Evolutionary conservation across 1,140 invertebrate genomes (phyloP).

Genomic region (Saxidomus purpurata): DNA sequence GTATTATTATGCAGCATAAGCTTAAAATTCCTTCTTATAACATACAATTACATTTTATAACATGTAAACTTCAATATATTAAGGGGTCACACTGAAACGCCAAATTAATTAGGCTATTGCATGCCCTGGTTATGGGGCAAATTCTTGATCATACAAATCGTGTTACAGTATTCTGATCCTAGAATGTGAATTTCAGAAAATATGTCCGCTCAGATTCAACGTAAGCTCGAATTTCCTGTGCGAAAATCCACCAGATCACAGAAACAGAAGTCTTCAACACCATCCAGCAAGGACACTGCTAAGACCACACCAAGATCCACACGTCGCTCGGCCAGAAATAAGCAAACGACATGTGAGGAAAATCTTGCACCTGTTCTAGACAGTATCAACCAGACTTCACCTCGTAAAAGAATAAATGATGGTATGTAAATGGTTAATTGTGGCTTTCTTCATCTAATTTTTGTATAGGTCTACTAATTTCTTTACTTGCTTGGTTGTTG

Average conservation of each 20-base stretch:
- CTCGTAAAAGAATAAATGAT: slow-evolving; percentile 20
- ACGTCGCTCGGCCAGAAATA: slow-evolving; percentile 36
- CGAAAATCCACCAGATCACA: slow-evolving; percentile 67
- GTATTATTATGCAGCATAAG: too few species aligned
- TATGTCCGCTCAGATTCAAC: slow-evolving; percentile 63
- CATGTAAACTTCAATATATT: too few species aligned
- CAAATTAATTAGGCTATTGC: too few species aligned
- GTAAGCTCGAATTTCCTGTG: slow-evolving; percentile 75
- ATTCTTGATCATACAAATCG: too few species aligned
- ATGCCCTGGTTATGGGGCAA: too few species aligned
- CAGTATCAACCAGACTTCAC: not conserved
- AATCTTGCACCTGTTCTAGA: not conserved
- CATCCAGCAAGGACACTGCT: not conserved
- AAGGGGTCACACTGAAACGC: too few species aligned
- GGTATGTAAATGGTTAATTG: not conserved
- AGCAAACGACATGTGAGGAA: not conserved
- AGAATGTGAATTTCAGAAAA: slow-evolving; percentile 1
- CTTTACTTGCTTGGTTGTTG: too few species aligned
- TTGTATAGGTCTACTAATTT: too few species aligned
- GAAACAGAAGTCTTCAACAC: slow-evolving; percentile 25
- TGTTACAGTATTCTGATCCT: too few species aligned
- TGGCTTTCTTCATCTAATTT: too few species aligned
- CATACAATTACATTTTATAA: too few species aligned
- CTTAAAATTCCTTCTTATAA: too few species aligned
- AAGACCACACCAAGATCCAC: slow-evolving; percentile 1